Conservation (phyloP, 2,888 invertebrate genomes). For the Rhingia campestris region DNA sequence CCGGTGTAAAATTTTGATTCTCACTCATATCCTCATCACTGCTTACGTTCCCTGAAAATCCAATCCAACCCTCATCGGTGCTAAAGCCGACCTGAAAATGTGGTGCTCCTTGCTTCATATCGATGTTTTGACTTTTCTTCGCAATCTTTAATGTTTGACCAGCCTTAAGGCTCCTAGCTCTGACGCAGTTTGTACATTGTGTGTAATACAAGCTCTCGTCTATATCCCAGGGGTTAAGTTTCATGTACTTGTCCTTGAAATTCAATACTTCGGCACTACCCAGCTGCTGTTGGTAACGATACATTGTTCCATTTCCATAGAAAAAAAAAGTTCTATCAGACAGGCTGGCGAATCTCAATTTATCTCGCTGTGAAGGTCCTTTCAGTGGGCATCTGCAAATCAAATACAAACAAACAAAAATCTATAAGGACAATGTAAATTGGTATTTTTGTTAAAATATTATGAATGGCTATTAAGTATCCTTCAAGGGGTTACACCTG, state of each 20-base stretch:
- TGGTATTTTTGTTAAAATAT: background rate
- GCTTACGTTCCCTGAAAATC: conserved; percentile 15
- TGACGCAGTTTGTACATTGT: conserved; percentile 35
- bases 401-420: conserved; percentile 2
- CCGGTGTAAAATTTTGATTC: conserved; percentile 77
- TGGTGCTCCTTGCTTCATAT: conserved; percentile 34
- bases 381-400: conserved; percentile 41
- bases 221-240: conserved; percentile 12
- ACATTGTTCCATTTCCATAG: conserved; percentile 54
- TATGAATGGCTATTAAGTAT: background rate
- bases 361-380: conserved; percentile 13
- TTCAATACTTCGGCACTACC: conserved; percentile 28
- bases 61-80: conserved; percentile 32
- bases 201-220: background rate
- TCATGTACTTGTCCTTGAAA: conserved; percentile 17
- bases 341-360: conserved; percentile 5
- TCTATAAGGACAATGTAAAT: background rate
- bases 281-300: conserved; percentile 25
- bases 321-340: background rate
- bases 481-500: conserved; percentile 9
- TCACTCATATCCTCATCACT: conserved; percentile 40
- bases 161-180: background rate
- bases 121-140: background rate
- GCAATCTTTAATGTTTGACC: conserved; percentile 6
- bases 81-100: conserved; percentile 27